These are phyloP conservation scores for Parotia lawesii DNA, from an alignment of 2,113 vertebrate species.

Conservation along the genomic window DNA sequence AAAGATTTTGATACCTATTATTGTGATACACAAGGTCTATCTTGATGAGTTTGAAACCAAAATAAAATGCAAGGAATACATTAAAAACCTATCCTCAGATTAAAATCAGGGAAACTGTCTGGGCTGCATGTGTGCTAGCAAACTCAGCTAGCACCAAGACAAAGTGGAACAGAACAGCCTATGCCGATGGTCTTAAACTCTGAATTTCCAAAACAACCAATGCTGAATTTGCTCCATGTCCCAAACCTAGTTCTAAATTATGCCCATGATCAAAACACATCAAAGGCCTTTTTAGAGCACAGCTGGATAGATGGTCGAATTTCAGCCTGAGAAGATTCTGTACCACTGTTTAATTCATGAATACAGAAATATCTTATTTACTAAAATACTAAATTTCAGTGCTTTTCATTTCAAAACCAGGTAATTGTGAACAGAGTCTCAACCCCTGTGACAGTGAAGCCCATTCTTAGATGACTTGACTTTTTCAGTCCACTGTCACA, in stretches of 20 bases:
- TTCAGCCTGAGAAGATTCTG: not conserved
- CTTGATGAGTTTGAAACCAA: not conserved
- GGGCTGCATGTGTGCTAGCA: not conserved
- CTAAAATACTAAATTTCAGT: not conserved
- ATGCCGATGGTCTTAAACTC: fast-evolving
- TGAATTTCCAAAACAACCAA: not conserved
- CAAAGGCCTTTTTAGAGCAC: not conserved
- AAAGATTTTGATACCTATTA: not conserved
- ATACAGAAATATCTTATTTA: not conserved
- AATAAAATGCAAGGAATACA: not conserved
- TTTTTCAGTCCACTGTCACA: not conserved
- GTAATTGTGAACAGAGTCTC: not conserved
- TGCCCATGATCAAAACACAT: not conserved
- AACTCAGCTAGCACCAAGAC: not conserved
- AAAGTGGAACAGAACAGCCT: not conserved
- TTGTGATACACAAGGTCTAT: not conserved
- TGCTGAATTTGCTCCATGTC: not conserved
- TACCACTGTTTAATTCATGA: not conserved
- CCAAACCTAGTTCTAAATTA: not conserved
- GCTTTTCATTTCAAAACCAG: not conserved
- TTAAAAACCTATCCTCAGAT: not conserved
- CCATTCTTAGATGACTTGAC: not conserved
- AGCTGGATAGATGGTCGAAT: not conserved
- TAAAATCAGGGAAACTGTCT: not conserved
- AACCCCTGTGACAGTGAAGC: not conserved